phyloP scores from a whole-genome alignment of 2,113 vertebrate species.

The Opisthocomus hoazin region DNA sequence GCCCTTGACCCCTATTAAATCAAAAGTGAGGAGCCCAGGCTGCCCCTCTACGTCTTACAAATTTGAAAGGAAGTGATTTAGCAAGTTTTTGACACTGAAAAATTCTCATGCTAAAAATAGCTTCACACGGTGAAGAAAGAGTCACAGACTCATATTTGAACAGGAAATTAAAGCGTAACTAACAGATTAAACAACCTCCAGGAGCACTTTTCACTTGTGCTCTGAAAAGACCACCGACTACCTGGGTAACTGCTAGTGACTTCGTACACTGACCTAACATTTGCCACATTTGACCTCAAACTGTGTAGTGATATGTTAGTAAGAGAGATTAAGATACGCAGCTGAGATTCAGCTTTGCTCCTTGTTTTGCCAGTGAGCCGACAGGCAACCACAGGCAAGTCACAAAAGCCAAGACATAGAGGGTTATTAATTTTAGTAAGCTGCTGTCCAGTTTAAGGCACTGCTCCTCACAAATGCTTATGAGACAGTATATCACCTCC shows the following conservation, averaged over 20 bases:
- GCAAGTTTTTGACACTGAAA: neutral
- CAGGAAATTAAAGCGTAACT: neutral
- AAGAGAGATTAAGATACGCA: neutral
- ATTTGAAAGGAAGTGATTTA: neutral
- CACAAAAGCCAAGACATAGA: neutral
- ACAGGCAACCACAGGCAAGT: neutral
- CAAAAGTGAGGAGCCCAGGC: neutral
- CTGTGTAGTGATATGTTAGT: neutral
- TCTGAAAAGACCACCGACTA: neutral
- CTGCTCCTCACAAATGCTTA: neutral
- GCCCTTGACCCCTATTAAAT: neutral
- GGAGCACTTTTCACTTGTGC: neutral
- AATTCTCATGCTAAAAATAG: neutral
- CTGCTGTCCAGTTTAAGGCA: neutral
- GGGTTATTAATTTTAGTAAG: neutral
- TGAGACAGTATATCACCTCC: neutral
- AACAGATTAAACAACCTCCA: neutral
- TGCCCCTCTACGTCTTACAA: neutral
- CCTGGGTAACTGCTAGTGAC: neutral
- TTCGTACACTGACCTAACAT: neutral
- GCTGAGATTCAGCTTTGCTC: neutral
- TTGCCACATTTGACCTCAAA: neutral
- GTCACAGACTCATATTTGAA: neutral
- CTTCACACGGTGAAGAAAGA: neutral
- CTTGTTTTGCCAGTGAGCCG: neutral